phyloP scores from a whole-genome alignment of 2,888 invertebrate genomes.

The Keiferia lycopersicella region DNA sequence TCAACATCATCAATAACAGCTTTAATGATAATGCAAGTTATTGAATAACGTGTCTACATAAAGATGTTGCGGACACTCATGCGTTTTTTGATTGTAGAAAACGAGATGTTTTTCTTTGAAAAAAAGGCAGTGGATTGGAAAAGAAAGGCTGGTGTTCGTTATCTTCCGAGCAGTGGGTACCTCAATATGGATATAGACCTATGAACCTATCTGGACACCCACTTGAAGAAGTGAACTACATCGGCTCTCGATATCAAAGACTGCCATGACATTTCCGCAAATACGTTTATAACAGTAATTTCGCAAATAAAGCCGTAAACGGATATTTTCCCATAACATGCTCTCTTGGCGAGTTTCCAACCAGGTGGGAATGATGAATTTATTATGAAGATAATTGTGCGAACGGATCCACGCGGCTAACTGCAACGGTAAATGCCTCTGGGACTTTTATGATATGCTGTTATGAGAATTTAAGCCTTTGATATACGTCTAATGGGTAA shows the following conservation, averaged over 20 bases:
- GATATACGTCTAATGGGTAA: not conserved
- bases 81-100: too few species aligned
- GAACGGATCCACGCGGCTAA: constrained; percentile 39
- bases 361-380: constrained; percentile 36
- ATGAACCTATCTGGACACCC: too few species aligned
- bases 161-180: too few species aligned
- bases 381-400: constrained; percentile 47
- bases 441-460: constrained; percentile 7
- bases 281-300: not conserved
- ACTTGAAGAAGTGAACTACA: too few species aligned
- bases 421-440: constrained; percentile 26
- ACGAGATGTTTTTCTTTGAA: too few species aligned
- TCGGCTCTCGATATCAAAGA: too few species aligned
- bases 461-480: constrained; percentile 15
- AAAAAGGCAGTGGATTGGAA: too few species aligned
- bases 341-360: not conserved
- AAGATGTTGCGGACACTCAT: too few species aligned
- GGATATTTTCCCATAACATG: constrained; percentile 1
- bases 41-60: too few species aligned
- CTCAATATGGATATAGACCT: too few species aligned
- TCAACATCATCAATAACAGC: not conserved
- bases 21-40: not conserved
- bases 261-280: not conserved
- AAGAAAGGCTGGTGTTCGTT: too few species aligned
- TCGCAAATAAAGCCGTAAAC: constrained; percentile 3